Evolutionary conservation across 2,113 vertebrate species (phyloP).

Genomic region (Phodopus roborovskii): DNA sequence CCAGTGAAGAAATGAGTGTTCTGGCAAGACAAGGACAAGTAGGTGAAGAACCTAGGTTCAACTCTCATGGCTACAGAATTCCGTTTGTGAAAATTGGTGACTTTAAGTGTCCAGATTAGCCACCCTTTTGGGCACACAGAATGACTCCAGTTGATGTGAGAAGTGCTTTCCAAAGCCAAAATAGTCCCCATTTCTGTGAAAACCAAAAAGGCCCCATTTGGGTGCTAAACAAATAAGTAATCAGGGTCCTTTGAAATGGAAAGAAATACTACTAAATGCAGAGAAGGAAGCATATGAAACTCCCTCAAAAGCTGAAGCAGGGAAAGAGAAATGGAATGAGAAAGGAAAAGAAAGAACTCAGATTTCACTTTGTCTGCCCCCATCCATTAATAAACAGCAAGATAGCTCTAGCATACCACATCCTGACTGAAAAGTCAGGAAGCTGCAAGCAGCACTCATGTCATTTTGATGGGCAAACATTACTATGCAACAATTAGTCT

Average conservation of each 20-base stretch:
- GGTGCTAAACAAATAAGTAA: not conserved
- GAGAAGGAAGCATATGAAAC: not conserved
- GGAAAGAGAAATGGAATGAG: not conserved
- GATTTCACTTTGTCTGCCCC: not conserved
- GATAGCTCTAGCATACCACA: not conserved
- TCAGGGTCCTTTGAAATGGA: constrained; percentile 40
- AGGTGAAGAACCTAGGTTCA: not conserved
- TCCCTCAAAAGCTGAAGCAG: not conserved
- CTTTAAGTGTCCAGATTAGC: not conserved
- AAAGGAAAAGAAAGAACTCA: not conserved
- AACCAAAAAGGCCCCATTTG: constrained; percentile 13
- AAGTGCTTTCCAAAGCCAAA: constrained; percentile 40
- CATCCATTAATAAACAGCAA: not conserved
- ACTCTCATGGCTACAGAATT: not conserved
- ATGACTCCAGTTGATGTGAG: constrained; percentile 13
- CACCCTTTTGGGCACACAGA: not conserved
- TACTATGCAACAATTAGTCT: not conserved
- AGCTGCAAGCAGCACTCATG: not conserved
- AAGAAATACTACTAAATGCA: constrained; percentile 5
- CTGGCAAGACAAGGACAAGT: no score
- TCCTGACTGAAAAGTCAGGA: not conserved
- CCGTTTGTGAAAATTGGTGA: not conserved
- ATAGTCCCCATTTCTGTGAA: not conserved
- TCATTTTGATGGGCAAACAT: not conserved
- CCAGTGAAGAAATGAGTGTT: no score